These are phyloP conservation scores for Ganaspis brasiliensis DNA, from an alignment of 2,888 invertebrate genomes.

Conservation along the genomic window DNA sequence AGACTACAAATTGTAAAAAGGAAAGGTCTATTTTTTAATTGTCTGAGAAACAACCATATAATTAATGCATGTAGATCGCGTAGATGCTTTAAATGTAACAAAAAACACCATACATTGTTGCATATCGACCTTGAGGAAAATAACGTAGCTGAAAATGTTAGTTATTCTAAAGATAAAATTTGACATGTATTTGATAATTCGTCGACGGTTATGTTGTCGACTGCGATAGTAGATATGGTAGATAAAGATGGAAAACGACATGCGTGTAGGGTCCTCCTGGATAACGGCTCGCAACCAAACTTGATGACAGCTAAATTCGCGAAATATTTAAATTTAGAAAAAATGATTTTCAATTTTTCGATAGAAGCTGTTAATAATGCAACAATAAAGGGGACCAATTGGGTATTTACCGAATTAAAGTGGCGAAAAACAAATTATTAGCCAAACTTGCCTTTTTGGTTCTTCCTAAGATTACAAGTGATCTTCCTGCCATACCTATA, in stretches of 20 bases:
- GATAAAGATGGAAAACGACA: background rate
- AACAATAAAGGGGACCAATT: background rate
- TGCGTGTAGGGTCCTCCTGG: background rate
- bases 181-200: background rate
- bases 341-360: background rate
- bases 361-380: background rate
- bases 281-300: background rate
- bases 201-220: background rate
- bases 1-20: background rate
- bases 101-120: conserved; percentile 1
- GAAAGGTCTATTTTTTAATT: background rate
- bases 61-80: background rate
- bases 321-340: background rate
- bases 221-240: background rate
- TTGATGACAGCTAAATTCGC: background rate
- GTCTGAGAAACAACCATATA: background rate
- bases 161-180: background rate
- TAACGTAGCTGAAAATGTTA: too few relatives aligned
- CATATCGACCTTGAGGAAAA: background rate
- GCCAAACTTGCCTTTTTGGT: background rate
- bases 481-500: background rate
- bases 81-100: background rate
- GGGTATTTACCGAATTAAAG: background rate
- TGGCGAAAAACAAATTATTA: too few relatives aligned
- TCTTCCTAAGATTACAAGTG: background rate